A percentile compares a stretch with the other conserved stretches of the same genome.
phyloP scores from a whole-genome alignment of 2,888 invertebrate genomes.

The Cephus pygmeus region DNA sequence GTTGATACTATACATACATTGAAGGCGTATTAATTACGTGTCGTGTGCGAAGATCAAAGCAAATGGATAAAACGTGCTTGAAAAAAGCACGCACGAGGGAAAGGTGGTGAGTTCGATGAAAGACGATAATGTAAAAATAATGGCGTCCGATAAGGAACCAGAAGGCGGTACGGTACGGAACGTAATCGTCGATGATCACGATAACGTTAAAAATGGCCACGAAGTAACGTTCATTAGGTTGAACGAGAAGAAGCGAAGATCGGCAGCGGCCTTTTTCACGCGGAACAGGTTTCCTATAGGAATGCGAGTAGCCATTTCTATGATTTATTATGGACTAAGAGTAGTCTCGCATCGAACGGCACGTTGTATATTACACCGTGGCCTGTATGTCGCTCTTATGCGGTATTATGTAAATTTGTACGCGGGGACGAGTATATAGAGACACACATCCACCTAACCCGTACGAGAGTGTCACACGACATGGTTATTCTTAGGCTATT shows the following conservation, averaged over 20 bases:
- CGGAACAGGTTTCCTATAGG: constrained; percentile 55
- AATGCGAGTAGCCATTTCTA: constrained; percentile 48
- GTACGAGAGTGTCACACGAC: neutral
- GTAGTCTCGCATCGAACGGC: neutral
- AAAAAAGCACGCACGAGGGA: neutral
- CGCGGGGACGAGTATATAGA: neutral
- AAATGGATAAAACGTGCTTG: neutral
- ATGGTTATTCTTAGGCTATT: neutral
- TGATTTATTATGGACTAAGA: constrained; percentile 47
- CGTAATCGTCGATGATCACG: neutral
- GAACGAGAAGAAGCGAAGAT: neutral
- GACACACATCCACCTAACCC: neutral
- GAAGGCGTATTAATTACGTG: neutral
- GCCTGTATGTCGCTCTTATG: neutral
- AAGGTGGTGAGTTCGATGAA: neutral
- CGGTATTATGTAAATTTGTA: neutral
- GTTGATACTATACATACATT: neutral
- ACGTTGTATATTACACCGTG: neutral
- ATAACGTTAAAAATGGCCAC: neutral
- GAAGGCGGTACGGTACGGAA: neutral
- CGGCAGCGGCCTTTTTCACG: constrained; percentile 32
- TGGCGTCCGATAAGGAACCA: neutral
- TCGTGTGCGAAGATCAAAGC: neutral
- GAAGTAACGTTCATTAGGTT: neutral
- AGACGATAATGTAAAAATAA: neutral